Base-by-base conservation (phyloP, 2,113 vertebrate genomes). In the Tetrao urogallus region DNA sequence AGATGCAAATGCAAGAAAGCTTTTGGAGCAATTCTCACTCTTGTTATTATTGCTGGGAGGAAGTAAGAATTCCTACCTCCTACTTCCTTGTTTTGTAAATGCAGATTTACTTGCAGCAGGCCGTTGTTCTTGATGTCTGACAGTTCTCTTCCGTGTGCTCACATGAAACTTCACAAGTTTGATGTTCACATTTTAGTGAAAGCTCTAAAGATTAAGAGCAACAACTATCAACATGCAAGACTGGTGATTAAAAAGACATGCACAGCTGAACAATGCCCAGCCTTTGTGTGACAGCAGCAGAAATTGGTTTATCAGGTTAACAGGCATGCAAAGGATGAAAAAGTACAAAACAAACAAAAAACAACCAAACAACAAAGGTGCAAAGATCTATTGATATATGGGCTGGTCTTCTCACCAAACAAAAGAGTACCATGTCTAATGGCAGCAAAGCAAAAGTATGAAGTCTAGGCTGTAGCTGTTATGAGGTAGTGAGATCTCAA, bases 251-350 rank as follows among this genome's bases (percentile, higher is more conserved):
- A 91, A 90, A 24, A 56, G 45, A 56, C 54, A 65, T 1, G 2
- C 72, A 12, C 45, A 32, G 58, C 72, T 65, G 66, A 87, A 69
- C 52, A 79, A 58, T 56, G 43, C 3, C 0, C 5, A 28, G 56
- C 16, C 34, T 50, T 91, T 52, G 8, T 70, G 47, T 54, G 66
- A 42, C 60, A 88, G 86, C 84, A 86, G 56, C 75, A 70, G 32
- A 82, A 94, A 91, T 84, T 73, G 82, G 82, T 95, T 88, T 71
- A 60, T 89, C 82, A 56, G 42, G 88, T 90, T 95, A n/a, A 80
- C 42, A 32, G 63, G 5, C 20, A 28, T 4, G 10, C 48, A 67
- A 45, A 66, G 42, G 13, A 20, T 1, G 22, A 70, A 75, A 42
- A 24, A n/a, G 19, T n/a, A 40, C 56, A 74, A 40, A 86, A 32